A percentile compares a stretch with the other conserved stretches of the same genome.
Evolutionary conservation across 2,113 vertebrate species (phyloP).

Genomic region (Motacilla tschutschensis): DNA sequence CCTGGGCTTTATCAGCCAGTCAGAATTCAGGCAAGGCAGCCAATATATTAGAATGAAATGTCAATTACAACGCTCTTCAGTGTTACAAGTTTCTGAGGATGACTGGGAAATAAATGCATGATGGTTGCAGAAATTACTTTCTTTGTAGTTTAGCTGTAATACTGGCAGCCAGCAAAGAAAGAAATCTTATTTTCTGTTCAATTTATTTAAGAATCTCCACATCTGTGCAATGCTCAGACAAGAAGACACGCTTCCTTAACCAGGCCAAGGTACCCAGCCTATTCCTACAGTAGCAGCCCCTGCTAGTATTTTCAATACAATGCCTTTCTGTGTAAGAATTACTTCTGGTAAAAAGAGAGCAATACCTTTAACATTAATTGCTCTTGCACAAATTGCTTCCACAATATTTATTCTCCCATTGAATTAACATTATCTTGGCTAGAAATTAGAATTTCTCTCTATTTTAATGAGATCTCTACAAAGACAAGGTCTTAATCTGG

Average conservation of each 20-base stretch:
- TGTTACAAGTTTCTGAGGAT: conserved; percentile 33
- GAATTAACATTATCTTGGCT: conserved; percentile 37
- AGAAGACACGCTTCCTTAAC: not conserved
- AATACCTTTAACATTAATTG: not conserved
- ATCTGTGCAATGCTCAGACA: conserved; percentile 34
- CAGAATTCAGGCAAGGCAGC: conserved; percentile 37
- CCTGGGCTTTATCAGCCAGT: conserved; percentile 11
- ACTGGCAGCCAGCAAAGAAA: conserved; percentile 12
- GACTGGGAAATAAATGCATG: conserved; percentile 42
- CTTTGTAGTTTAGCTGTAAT: conserved; percentile 52
- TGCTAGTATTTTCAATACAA: not conserved
- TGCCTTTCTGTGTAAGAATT: not conserved
- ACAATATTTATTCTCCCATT: conserved; percentile 41
- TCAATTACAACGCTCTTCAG: conserved; percentile 43
- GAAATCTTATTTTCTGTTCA: conserved; percentile 63
- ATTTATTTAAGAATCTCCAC: conserved; percentile 51
- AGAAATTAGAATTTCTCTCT: conserved; percentile 52
- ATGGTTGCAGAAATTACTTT: conserved; percentile 63
- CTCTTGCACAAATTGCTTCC: conserved; percentile 13
- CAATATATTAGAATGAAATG: conserved; percentile 56
- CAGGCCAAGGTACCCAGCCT: not conserved
- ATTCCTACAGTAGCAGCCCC: not conserved
- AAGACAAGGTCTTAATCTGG: conserved; percentile 66
- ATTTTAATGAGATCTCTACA: conserved; percentile 55
- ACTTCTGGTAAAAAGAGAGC: not conserved